Evolutionary conservation across 2,797 vertebrate species (phyloP).

Genomic region (Perodicticus potto): DNA sequence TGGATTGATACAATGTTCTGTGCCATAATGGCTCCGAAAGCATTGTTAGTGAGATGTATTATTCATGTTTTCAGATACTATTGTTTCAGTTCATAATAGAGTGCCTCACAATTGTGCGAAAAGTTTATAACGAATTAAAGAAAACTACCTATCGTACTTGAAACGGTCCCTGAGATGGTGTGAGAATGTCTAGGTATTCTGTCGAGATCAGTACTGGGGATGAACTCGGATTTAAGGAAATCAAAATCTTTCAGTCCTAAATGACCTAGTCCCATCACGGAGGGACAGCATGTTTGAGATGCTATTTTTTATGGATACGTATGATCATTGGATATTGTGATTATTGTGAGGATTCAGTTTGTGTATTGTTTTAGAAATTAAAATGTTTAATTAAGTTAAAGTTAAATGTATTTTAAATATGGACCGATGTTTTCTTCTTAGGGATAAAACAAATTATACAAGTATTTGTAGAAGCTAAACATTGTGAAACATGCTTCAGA

Average conservation of each 20-base stretch:
- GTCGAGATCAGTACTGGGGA: not conserved
- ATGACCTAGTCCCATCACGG: not conserved
- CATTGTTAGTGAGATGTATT: constrained; percentile 74
- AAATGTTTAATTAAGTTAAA: constrained; percentile 49
- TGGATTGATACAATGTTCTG: constrained; percentile 73
- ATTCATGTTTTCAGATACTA: constrained; percentile 81
- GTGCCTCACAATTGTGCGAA: constrained; percentile 14
- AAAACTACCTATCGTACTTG: constrained; percentile 15
- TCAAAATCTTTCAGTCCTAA: not conserved
- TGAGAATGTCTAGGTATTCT: not conserved
- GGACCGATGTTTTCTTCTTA: not conserved
- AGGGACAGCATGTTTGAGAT: not conserved
- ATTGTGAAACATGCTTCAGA: not conserved
- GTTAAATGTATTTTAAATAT: not conserved
- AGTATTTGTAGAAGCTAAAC: not conserved
- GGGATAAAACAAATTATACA: not conserved
- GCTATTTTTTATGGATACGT: not conserved
- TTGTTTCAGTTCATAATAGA: constrained; percentile 74
- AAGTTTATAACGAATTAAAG: constrained; percentile 37
- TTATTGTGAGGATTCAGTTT: not conserved
- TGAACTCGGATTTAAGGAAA: constrained; percentile 7
- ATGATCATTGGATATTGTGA: not conserved
- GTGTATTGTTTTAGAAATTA: not conserved
- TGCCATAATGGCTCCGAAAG: constrained; percentile 52
- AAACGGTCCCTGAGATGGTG: constrained; percentile 19